Percentiles rank a stretch among this genome's conserved stretches.
Conservation (phyloP, 2,113 vertebrate species). For the Rallus limicola region DNA sequence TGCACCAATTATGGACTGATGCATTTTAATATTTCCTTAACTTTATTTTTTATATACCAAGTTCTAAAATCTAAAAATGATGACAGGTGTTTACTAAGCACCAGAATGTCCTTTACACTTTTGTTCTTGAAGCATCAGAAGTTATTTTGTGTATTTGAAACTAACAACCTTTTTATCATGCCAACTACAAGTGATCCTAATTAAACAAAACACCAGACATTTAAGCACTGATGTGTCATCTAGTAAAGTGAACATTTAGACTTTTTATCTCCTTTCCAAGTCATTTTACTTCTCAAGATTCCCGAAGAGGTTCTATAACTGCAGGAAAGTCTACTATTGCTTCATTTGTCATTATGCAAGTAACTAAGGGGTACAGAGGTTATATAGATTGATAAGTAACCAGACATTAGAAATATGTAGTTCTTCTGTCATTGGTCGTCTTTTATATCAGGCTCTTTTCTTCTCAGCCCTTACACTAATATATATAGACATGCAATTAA, state of each 20-base stretch:
- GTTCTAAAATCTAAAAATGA: not conserved
- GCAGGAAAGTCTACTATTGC: not conserved
- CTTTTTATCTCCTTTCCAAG: not conserved
- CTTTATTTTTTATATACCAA: not conserved
- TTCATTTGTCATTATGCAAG: not conserved
- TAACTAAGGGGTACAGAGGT: not conserved
- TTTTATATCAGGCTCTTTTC: not conserved
- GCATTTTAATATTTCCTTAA: not conserved
- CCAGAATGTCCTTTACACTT: not conserved
- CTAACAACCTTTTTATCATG: not conserved
- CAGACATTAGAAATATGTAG: not conserved
- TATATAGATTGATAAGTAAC: not conserved
- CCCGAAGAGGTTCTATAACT: not conserved
- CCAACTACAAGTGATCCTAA: not conserved
- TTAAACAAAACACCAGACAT: not conserved
- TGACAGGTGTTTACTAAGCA: not conserved
- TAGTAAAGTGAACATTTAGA: slow-evolving; percentile 2
- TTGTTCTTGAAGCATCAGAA: not conserved
- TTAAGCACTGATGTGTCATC: not conserved
- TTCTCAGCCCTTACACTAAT: not conserved
- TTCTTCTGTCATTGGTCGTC: not conserved
- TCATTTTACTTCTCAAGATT: not conserved
- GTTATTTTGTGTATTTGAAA: not conserved
- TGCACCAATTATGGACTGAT: not conserved
- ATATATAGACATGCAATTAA: not conserved